Evolutionary conservation across 2,888 invertebrate genomes (phyloP).

Genomic region (Apamea crenata): DNA sequence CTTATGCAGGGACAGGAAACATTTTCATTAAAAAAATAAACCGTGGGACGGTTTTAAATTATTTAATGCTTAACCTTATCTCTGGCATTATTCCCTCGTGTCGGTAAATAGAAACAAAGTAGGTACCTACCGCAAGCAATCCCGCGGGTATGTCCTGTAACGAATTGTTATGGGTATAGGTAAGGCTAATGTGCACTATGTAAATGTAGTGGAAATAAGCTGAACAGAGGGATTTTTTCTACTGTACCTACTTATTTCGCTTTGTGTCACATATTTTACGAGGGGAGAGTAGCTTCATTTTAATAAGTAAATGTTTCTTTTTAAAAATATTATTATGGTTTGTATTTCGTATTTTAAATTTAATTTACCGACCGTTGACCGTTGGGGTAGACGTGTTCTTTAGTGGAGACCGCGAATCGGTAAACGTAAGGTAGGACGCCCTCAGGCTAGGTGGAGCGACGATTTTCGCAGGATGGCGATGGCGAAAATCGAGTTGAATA

Average conservation of each 20-base stretch:
- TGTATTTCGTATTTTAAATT: background rate
- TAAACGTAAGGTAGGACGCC: too few species aligned
- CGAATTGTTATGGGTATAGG: conserved; percentile 53
- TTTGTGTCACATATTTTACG: conserved; percentile 15
- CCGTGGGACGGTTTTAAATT: conserved; percentile 40
- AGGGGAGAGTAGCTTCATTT: background rate
- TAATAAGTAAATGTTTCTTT: background rate
- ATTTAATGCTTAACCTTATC: conserved; percentile 49
- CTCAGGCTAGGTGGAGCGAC: too few species aligned
- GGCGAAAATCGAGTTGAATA: too few species aligned
- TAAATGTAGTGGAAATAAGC: conserved; percentile 50
- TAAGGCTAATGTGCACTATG: conserved; percentile 47
- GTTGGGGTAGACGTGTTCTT: too few species aligned
- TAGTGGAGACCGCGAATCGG: too few species aligned
- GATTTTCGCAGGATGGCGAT: too few species aligned
- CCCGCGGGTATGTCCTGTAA: conserved; percentile 42
- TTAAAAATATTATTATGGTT: background rate
- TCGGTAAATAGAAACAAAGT: conserved; percentile 44
- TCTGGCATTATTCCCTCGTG: conserved; percentile 31
- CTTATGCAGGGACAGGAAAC: conserved; percentile 32
- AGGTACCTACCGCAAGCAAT: conserved; percentile 41
- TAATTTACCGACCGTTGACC: background rate
- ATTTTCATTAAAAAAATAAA: conserved; percentile 33
- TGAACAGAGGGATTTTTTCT: conserved; percentile 1
- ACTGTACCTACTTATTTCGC: background rate